Evolutionary conservation across 2,888 invertebrate genomes (phyloP).

Genomic region (Hoplodrina ambigua): DNA sequence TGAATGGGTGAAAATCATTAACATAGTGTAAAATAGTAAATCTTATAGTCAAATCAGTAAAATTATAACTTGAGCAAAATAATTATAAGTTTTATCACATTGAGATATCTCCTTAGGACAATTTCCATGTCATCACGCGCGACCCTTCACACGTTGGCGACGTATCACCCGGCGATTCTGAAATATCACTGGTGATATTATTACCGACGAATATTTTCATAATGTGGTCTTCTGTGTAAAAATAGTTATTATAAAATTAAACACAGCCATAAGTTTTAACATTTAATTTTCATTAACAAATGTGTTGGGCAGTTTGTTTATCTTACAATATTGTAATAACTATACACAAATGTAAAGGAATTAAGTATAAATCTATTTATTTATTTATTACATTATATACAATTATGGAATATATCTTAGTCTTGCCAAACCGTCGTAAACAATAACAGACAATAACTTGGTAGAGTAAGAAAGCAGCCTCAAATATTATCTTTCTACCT

Average conservation of each 20-base stretch:
- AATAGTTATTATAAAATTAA: slow-evolving; percentile 19
- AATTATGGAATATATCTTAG: slow-evolving; percentile 37
- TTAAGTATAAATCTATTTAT: slow-evolving; percentile 59
- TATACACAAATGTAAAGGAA: slow-evolving; percentile 55
- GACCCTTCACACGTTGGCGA: no score
- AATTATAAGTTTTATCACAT: no score
- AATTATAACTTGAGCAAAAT: no score
- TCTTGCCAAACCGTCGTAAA: not conserved
- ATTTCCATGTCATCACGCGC: no score
- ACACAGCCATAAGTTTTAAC: slow-evolving; percentile 44
- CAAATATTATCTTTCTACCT: not conserved
- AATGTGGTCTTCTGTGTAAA: no score
- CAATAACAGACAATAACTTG: not conserved
- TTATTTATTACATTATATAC: slow-evolving; percentile 65
- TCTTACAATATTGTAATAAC: slow-evolving; percentile 52
- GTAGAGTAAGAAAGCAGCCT: not conserved
- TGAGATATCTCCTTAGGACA: no score
- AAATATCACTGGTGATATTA: no score
- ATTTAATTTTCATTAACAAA: slow-evolving; percentile 66
- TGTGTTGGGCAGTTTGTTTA: slow-evolving; percentile 62
- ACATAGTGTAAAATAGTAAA: no score
- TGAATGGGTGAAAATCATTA: no score
- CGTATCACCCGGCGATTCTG: no score
- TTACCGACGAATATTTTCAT: no score
- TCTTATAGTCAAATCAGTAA: no score